These are phyloP conservation scores for Drosophila quasianomalipes DNA, from an alignment of 2,888 invertebrate species.

Conservation along the genomic window DNA sequence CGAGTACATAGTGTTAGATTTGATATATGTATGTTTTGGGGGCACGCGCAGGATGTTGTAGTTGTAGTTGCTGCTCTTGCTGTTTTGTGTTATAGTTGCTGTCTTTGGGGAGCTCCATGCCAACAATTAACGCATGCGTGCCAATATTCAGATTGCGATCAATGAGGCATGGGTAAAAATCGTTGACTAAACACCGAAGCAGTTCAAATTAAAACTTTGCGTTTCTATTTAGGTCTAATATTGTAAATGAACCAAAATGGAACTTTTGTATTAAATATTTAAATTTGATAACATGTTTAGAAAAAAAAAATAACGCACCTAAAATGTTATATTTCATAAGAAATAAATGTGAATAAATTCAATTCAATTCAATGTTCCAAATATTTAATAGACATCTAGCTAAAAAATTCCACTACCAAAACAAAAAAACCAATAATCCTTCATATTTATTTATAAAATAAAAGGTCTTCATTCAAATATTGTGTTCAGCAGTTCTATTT, in stretches of 20 bases:
- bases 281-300: not conserved
- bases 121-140: constrained; percentile 78
- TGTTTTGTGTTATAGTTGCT: constrained; percentile 24
- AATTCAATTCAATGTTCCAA: not conserved
- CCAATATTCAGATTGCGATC: constrained; percentile 66
- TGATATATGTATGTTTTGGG: constrained; percentile 77
- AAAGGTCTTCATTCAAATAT: too few species aligned
- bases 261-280: not conserved
- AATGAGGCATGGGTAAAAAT: constrained; percentile 33
- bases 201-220: not conserved
- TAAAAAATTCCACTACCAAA: not conserved
- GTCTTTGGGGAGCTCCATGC: constrained; percentile 54
- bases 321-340: not conserved
- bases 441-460: not conserved
- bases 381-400: not conserved
- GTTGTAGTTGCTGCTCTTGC: constrained; percentile 3
- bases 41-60: constrained; percentile 72
- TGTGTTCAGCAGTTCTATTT: not conserved
- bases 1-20: constrained; percentile 70
- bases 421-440: not conserved
- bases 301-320: not conserved
- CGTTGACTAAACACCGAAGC: constrained; percentile 22
- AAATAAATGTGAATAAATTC: not conserved
- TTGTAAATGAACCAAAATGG: not conserved
- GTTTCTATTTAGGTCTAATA: not conserved